A percentile compares a stretch with the other conserved stretches of the same genome.
Evolutionary conservation across 2,888 invertebrate species (phyloP).

Genomic region (Chrysina gloriosa): DNA sequence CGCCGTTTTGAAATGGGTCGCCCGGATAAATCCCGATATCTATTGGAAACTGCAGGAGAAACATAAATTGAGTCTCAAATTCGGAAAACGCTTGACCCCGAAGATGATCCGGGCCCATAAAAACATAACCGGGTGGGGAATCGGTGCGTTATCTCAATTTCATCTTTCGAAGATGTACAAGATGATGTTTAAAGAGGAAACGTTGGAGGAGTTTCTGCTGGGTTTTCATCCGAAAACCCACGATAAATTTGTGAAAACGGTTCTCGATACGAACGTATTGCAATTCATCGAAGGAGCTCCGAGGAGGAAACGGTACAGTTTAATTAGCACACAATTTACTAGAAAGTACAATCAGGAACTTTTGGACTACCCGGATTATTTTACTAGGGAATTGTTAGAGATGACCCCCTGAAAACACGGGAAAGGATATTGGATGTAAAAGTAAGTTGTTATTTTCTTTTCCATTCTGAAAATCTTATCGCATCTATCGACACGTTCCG

Average conservation of each 20-base stretch:
- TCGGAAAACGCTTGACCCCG: not conserved
- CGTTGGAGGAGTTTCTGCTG: not conserved
- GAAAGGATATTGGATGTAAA: constrained; percentile 16
- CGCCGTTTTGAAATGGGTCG: not conserved
- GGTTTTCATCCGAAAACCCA: not conserved
- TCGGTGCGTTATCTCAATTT: too few relatives aligned
- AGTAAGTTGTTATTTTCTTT: not conserved
- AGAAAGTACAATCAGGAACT: constrained; percentile 21
- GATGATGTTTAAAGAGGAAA: not conserved
- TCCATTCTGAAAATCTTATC: not conserved
- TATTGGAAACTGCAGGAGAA: constrained; percentile 18
- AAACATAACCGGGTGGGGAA: too few relatives aligned
- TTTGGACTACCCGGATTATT: constrained; percentile 17
- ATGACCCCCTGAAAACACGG: constrained; percentile 9
- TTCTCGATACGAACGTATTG: not conserved
- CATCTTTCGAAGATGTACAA: not conserved
- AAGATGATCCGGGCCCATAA: constrained; percentile 3
- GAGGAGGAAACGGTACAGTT: not conserved
- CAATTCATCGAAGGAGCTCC: not conserved
- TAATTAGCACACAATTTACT: constrained; percentile 16
- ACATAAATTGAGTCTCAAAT: not conserved
- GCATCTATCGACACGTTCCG: not conserved
- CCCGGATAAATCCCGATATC: not conserved
- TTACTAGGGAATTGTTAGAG: not conserved
- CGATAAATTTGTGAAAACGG: not conserved